Percentiles rank a stretch among this genome's conserved stretches.
Conservation (phyloP, 2,113 vertebrate species). For the Urocolius indicus region DNA sequence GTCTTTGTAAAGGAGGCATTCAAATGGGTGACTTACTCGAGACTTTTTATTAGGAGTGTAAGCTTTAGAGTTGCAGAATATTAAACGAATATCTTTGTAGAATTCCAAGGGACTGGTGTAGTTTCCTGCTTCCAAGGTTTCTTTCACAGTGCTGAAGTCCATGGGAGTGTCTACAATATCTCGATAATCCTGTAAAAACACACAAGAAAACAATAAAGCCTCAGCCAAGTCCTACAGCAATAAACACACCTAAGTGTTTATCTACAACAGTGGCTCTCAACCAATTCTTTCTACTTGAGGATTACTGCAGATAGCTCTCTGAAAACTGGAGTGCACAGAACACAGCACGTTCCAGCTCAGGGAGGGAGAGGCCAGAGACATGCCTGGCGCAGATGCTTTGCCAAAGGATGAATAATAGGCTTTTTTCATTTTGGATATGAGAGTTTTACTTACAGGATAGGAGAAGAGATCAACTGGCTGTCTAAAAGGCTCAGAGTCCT, state of each 20-base stretch:
- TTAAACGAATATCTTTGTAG: constrained; percentile 93
- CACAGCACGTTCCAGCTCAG: neutral
- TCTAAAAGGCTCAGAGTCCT: constrained; percentile 92
- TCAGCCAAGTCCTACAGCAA: neutral
- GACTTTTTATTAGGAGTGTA: constrained; percentile 99
- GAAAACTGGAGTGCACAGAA: neutral
- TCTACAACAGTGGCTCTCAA: neutral
- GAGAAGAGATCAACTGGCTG: constrained; percentile 90
- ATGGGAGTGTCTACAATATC: constrained; percentile 94
- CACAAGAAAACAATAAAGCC: neutral
- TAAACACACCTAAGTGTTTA: neutral
- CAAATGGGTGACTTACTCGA: constrained; percentile 80
- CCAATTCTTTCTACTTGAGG: neutral
- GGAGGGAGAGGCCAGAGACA: neutral
- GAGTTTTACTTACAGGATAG: constrained; percentile 82
- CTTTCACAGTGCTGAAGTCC: constrained; percentile 94
- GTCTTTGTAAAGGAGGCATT: neutral
- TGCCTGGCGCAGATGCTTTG: neutral
- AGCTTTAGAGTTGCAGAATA: constrained; percentile 97
- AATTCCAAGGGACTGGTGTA: constrained; percentile 96
- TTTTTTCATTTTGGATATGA: neutral
- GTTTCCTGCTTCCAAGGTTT: constrained; percentile 88
- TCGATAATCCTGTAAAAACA: constrained; percentile 85
- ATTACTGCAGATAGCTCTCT: neutral
- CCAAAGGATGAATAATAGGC: neutral